Base-by-base conservation (phyloP, 2,797 vertebrate genomes). In the Protonibea diacanthus region DNA sequence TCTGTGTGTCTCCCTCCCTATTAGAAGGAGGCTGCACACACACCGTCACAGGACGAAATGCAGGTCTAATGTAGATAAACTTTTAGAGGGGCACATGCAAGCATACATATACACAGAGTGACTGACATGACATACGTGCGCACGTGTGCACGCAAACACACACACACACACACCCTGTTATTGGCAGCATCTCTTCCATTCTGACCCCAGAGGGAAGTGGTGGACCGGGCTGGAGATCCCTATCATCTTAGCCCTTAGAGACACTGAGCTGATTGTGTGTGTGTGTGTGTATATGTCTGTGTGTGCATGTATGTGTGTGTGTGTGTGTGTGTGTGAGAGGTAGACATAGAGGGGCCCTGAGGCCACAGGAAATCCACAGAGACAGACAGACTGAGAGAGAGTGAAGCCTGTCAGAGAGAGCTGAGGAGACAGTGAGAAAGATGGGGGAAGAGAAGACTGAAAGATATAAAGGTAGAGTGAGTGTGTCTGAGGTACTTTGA, bases 281-380 rank as follows among this genome's bases (percentile, higher is more conserved):
- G 58, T 87, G 56, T 63, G 48, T 74, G 65, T 57, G 71, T 27
- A n/a, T 78, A 49, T 72, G 69, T 58, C 56, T 55, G 21, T 81
- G 63, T 76, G 72, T 63, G 71, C 57, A 68, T 57, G 33, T 68
- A 60, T 51, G 52, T 76, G 42, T 11, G 44, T 78, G 70, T 61
- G 63, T 78, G 44, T 51, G 23, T 76, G 71, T 70, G 69, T 72
- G 70, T 55, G 63, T 29, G 42, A 58, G 64, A n/a, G 64, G 89
- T 89, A 87, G 78, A 90, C 89, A 76, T 80, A 78, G 80, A 86
- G 83, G 72, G 86, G 86, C 92, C 93, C 85, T 33, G 90, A 93
- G 95, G 94, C 94, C 90, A 93, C 92, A 94, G 93, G 93, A 95
- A 95, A 93, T 94, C 93, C 89, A 91, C 88, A 94, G 93, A 95